These are phyloP conservation scores for Melanogrammus aeglefinus DNA, from an alignment of 2,797 vertebrate species.

Conservation along the genomic window DNA sequence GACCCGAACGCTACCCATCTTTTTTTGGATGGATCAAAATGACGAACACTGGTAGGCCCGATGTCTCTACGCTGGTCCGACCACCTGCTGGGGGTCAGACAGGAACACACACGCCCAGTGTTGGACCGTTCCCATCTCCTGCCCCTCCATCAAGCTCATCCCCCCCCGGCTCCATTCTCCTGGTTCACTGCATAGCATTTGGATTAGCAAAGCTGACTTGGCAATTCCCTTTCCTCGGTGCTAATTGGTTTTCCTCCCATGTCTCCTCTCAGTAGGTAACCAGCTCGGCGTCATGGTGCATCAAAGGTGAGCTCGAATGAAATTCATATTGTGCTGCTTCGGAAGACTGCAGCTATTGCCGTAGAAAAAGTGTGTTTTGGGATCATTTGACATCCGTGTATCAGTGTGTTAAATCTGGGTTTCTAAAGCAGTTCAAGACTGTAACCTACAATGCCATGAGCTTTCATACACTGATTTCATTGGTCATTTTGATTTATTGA, in stretches of 20 bases:
- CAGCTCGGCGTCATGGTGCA: conserved; percentile 96
- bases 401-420: too few species aligned
- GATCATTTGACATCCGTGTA: too few species aligned
- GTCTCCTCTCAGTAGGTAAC: conserved; percentile 85
- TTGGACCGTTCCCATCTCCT: conserved; percentile 76
- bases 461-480: not conserved
- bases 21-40: conserved; percentile 61
- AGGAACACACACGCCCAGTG: conserved; percentile 45
- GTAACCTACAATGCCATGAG: not conserved
- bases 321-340: not conserved
- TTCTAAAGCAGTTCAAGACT: not conserved
- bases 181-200: conserved; percentile 69
- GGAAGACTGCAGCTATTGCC: not conserved
- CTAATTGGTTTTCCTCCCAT: conserved; percentile 59
- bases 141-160: conserved; percentile 47
- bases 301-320: conserved; percentile 84
- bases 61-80: conserved; percentile 61
- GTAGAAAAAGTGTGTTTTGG: not conserved
- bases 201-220: conserved; percentile 29
- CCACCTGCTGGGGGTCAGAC: conserved; percentile 80
- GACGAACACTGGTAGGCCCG: conserved; percentile 43
- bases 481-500: not conserved
- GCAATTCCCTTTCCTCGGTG: conserved; percentile 63
- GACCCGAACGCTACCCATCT: conserved; percentile 52
- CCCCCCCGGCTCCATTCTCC: conserved; percentile 52